Percentiles rank a stretch among this genome's conserved stretches.
Evolutionary conservation across 1,140 invertebrate species (phyloP).

Genomic region (Drosophila insularis): DNA sequence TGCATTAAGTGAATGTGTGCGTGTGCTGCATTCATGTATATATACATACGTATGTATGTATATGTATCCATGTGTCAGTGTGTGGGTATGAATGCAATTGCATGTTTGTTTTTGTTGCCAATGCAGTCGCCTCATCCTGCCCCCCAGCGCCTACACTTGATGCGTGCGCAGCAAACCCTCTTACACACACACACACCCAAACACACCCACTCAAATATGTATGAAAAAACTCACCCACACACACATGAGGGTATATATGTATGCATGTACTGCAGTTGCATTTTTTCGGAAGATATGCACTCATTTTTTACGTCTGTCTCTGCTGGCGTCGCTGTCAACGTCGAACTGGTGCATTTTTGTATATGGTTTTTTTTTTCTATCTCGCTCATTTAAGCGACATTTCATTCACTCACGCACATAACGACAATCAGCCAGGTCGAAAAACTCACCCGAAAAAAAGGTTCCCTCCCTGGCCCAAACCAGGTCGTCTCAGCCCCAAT

Average conservation of each 20-base stretch:
- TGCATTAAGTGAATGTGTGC: conserved; percentile 73
- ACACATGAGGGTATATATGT: conserved; percentile 27
- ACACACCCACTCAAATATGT: conserved; percentile 1
- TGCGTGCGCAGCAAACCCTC: conserved; percentile 62
- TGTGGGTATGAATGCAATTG: conserved; percentile 73
- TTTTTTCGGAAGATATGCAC: conserved; percentile 81
- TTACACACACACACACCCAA: conserved; percentile 28
- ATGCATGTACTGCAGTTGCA: conserved; percentile 67
- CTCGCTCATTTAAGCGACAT: conserved; percentile 69
- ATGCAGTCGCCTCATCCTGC: conserved; percentile 50
- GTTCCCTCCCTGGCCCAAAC: neutral
- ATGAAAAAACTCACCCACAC: conserved; percentile 16
- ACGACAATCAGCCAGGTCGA: conserved; percentile 55
- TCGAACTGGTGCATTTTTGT: conserved; percentile 46
- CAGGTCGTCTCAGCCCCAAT: conserved; percentile 43
- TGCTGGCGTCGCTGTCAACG: conserved; percentile 31
- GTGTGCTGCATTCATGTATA: conserved; percentile 25
- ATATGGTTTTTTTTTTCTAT: conserved; percentile 65
- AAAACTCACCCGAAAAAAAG: conserved; percentile 21
- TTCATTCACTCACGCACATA: conserved; percentile 72
- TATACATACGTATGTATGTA: conserved; percentile 22
- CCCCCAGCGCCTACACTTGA: conserved; percentile 57
- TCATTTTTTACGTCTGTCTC: conserved; percentile 63
- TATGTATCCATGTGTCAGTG: conserved; percentile 29
- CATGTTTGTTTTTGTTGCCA: conserved; percentile 79